Evolutionary conservation across 2,888 invertebrate species (phyloP).

Genomic region (Xestobium rufovillosum): DNA sequence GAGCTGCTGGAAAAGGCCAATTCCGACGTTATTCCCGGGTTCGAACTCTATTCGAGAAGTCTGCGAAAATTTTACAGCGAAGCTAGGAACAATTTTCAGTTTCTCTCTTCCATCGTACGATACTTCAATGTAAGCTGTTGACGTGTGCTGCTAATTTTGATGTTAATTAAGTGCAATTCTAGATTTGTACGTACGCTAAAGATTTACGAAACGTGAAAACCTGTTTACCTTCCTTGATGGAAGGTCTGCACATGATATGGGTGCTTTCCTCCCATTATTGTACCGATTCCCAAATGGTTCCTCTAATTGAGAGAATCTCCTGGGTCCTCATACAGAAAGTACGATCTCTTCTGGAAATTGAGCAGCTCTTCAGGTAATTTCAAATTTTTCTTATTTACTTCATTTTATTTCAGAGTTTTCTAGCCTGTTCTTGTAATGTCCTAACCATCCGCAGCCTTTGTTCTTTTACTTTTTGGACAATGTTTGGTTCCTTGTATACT

Average conservation of each 20-base stretch:
- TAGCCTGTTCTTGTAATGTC: no score
- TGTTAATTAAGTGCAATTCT: slow-evolving; percentile 16
- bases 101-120: slow-evolving; percentile 64
- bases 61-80: slow-evolving; percentile 59
- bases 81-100: slow-evolving; percentile 72
- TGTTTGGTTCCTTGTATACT: slow-evolving; percentile 5
- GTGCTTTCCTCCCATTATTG: slow-evolving; percentile 80
- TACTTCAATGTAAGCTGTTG: slow-evolving; percentile 54
- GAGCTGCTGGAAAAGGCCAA: slow-evolving; percentile 49
- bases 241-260: slow-evolving; percentile 86
- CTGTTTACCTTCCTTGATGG: slow-evolving; percentile 70
- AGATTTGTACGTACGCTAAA: slow-evolving; percentile 42
- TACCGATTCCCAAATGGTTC: slow-evolving; percentile 78
- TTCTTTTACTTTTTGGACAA: slow-evolving; percentile 7
- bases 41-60: slow-evolving; percentile 53
- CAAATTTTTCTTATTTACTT: no score
- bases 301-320: slow-evolving; percentile 73
- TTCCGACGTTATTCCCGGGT: slow-evolving; percentile 52
- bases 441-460: no score
- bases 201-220: slow-evolving; percentile 66
- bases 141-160: slow-evolving; percentile 5
- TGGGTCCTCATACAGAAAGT: slow-evolving; percentile 75
- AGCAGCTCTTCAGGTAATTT: slow-evolving; percentile 66
- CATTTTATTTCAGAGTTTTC: no score
- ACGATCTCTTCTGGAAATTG: slow-evolving; percentile 59